Evolutionary conservation across 2,888 invertebrate genomes (phyloP).

Genomic region (Stenichneumon culpator): DNA sequence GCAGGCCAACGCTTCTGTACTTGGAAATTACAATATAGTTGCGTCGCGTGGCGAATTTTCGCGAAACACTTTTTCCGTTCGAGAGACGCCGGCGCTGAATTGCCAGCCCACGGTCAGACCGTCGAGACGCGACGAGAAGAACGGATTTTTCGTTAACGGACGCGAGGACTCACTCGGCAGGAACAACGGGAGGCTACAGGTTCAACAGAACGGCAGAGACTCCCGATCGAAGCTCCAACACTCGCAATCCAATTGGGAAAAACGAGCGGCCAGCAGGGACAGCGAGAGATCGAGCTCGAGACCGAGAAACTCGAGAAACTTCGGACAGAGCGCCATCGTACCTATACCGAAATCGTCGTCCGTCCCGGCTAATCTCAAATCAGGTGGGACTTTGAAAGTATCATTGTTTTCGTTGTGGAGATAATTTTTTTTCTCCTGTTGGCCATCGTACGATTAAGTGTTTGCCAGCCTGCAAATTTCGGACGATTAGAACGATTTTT

Average conservation of each 20-base stretch:
- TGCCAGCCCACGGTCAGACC: slow-evolving; percentile 28
- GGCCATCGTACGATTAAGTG: not conserved
- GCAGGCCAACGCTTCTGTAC: slow-evolving; percentile 6
- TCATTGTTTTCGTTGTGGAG: not conserved
- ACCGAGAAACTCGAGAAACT: slow-evolving; percentile 52
- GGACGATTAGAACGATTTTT: too few species aligned
- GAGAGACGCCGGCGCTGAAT: slow-evolving; percentile 73
- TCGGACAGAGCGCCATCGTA: slow-evolving; percentile 1
- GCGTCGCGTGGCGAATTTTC: slow-evolving; percentile 79
- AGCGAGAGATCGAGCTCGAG: slow-evolving; percentile 55
- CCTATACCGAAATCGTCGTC: slow-evolving; percentile 76
- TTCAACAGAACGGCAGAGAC: slow-evolving; percentile 29
- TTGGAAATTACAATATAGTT: slow-evolving; percentile 77
- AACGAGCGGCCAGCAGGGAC: slow-evolving; percentile 53
- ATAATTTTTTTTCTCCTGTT: not conserved
- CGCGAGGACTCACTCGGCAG: slow-evolving; percentile 41
- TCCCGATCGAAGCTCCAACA: slow-evolving; percentile 39
- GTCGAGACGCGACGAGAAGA: slow-evolving; percentile 40
- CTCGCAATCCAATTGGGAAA: slow-evolving; percentile 67
- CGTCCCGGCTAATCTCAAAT: slow-evolving; percentile 76
- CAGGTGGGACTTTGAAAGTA: slow-evolving; percentile 71
- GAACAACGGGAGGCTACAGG: not conserved
- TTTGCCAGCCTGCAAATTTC: too few species aligned
- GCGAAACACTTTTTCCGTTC: slow-evolving; percentile 76
- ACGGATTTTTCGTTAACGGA: slow-evolving; percentile 52